Evolutionary conservation across 2,888 invertebrate genomes (phyloP), one percentile per base, ranked within the genome.

Genomic region (Lasioglossum figueresi): DNA sequence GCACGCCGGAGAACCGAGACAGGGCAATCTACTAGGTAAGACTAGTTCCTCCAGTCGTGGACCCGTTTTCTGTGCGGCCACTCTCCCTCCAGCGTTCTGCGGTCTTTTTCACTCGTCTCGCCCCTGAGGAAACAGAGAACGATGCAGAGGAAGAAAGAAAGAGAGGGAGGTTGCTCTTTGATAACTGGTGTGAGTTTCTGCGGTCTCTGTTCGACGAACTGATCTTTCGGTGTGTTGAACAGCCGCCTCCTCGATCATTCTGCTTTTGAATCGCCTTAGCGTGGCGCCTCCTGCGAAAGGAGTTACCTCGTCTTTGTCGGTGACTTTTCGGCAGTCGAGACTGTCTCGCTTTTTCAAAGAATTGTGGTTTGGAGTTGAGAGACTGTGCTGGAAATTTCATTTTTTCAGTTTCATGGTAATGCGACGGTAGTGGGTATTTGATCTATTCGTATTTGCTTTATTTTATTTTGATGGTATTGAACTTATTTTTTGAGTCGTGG

Each of bases 21-120:
- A 90, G 88, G 86, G 82, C 88, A 87, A 91, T 91, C 91, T 91
- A 90, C 91, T 92, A 90, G 90, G 90, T 91, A 85, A 91, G 92
- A 91, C 92, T 92, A 92, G 91, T 92, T 91, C 90, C 89, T 89
- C 91, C 90, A 87, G 85, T 72, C 86, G 86, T 88, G 89, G 91
- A 90, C 90, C 90, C 91, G 91, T 90, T 91, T 92, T 90, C 91
- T 73, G 78, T 82, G 80, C 75, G 79, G 37, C 77, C 80, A 66
- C 82, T 63, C 85, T 72, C 73, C 76, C 75, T 70, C 76, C 75
- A 56, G 71, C 63, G 37, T 27, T 71, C 43, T 85, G 82, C 79
- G 48, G 68, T 78, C 68, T 76, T 78, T 79, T 73, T 76, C 76
- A 23, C 66, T 37, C 66, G 63, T 68, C 66, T 68, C 66, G 63